Conservation (phyloP, 2,888 invertebrate genomes). For the Neoaliturus tenellus region DNA sequence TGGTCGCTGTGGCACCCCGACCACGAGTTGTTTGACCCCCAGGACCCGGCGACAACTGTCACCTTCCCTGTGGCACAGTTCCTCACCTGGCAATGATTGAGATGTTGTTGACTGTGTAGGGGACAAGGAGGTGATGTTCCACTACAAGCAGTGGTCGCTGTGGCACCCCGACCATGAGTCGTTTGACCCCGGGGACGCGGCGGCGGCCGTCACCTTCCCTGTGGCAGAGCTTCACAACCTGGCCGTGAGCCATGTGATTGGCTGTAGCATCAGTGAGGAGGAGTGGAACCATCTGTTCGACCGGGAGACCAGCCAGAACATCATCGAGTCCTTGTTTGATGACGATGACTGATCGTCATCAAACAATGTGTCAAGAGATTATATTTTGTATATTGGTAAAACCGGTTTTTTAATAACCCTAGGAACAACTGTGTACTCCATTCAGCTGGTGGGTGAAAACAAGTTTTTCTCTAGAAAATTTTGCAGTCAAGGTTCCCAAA, state of each 20-base stretch:
- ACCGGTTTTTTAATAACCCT: too few species aligned
- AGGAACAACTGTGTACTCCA: too few species aligned
- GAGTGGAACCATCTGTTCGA: constrained; percentile 19
- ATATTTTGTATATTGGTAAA: neutral
- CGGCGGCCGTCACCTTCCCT: constrained; percentile 13
- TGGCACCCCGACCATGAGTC: constrained; percentile 37
- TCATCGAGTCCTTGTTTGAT: constrained; percentile 23
- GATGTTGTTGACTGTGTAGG: too few species aligned
- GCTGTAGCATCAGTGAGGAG: constrained; percentile 23
- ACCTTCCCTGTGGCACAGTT: too few species aligned
- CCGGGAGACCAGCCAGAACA: constrained; percentile 1
- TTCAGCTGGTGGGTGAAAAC: too few species aligned
- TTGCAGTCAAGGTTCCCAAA: too few species aligned
- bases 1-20: too few species aligned
- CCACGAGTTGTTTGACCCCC: too few species aligned
- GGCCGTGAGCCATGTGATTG: constrained; percentile 2
- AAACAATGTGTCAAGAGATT: neutral
- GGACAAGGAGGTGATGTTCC: constrained; percentile 47
- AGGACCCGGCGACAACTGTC: too few species aligned
- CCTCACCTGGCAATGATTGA: too few species aligned
- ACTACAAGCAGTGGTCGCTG: constrained; percentile 52
- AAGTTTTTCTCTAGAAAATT: too few species aligned
- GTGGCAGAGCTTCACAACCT: constrained; percentile 18
- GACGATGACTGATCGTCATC: neutral
- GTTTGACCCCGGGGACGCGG: constrained; percentile 36